Evolutionary conservation across 2,888 invertebrate genomes (phyloP), one percentile per base, ranked within the genome.

Genomic region (Amphimallon solstitiale): DNA sequence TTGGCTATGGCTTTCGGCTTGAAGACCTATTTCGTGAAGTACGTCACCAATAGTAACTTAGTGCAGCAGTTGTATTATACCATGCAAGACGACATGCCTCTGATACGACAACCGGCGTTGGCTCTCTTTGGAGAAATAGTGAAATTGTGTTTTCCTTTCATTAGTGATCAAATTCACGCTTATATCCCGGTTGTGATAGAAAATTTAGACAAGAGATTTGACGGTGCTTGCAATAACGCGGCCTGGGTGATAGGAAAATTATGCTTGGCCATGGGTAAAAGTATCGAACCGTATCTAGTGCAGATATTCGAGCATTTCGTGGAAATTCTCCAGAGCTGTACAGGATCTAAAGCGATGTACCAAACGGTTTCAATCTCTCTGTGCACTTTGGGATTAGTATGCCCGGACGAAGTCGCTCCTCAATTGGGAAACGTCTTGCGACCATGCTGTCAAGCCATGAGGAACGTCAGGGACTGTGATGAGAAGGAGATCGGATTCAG

Each of bases 281-380:
- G 94, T 76, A 98, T 98, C 82, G 91, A 92, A 79, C 92, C 92
- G 71, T 98, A 95, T 84, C 90, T 97, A 73, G 91, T 92, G 63
- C 86, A 95, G 79, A 93, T 98, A 75, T 86, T 98, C 70, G 90
- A 87, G 71, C 92, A 95, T 79, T 89, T 98, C 71, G 93, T 98
- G 72, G 89, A 92, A 74, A 98, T 97, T 69, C 95, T 99, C 79
- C 97, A 97, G 83, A 90, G 92, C 79, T 92, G 93, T 63, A 95
- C 94, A 82, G 95, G 97, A 65, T 97, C 98, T 37, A 96, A 98
- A 86, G 98, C 98, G 4, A 88, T 99, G 74, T 89, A 98, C 77
- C 98, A 99, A 87, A 99, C 99, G 81, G 98, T 98, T 82, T 98
- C 98, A 86, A 97, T 99, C 86, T 97, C 98, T 86, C 95, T 99